Base-by-base conservation (phyloP, 2,888 invertebrate genomes). In the Ptilodon capucinus region DNA sequence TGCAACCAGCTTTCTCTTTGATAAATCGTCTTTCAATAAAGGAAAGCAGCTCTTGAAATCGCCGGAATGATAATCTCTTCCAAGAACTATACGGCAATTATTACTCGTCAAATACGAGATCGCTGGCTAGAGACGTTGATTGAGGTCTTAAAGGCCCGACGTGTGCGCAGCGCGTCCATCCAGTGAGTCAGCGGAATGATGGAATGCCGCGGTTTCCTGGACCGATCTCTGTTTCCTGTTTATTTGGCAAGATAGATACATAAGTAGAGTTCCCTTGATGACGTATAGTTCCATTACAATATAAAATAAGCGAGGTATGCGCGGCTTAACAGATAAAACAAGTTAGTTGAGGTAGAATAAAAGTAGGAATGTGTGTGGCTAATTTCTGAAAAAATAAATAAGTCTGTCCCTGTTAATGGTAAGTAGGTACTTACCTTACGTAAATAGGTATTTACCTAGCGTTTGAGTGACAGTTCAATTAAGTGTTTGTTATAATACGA, bases 171-270 rank as follows among this genome's bases (percentile, higher is more conserved):
- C 40, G 48, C 41, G n/a, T n/a, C 44, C 56, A 54, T 54, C 51
- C 54, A 43, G 45, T 74, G 76, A 78, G 64, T 79, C 76, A 77
- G 53, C 57, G 54, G 52, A 54, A 57, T 65, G 56, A 64, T 48
- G 84, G 86, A 84, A 88, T 86, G 85, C 72, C 53, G 68, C 70
- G 65, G 79, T 78, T 84, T 87, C 87, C 87, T 84, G 83, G 71
- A 68, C 68, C 64, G 70, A 62, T 57, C 62, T 58, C 38, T 63
- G 63, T 70, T 67, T 69, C 54, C 40, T 30, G 44, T 60, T 64
- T 64, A 64, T 73, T 71, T 60, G 61, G 67, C 56, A 64, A 68
- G 45, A 42, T 35, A 39, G 30, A 30, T 23, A 41, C 42, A 35
- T 35, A 35, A 4, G 11, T 30, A 30, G 9, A n/a, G n/a, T n/a